Base-by-base conservation (phyloP, 2,888 invertebrate genomes). In the Drosophila fulvimacula region DNA sequence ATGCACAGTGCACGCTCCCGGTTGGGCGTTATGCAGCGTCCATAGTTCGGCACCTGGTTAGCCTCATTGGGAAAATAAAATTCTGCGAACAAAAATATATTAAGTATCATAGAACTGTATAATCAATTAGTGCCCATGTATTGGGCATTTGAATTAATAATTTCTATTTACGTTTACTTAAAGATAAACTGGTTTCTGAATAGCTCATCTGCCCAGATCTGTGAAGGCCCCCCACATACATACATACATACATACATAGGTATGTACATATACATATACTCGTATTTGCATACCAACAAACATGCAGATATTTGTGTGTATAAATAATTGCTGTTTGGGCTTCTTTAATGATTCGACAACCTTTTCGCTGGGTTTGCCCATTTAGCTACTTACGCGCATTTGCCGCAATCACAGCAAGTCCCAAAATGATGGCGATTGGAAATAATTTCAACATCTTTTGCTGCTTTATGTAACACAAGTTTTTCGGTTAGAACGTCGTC, bases 21-120 rank as follows among this genome's bases (percentile, higher is more conserved):
- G 55, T 91, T 91, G 2, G 92, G 92, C 30, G 92, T 92, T n/a
- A 90, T 74, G 69, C 92, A 92, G 34, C 90, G 88, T 21, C 91
- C 92, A 69, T 88, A 92, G 70, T 91, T 92, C 5, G 87, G 81
- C 15, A 91, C 79, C 60, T 78, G 67, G 21, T 66, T 61, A 0
- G 82, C 85, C 74, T 91, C 91, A 61, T 91, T 89, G 51, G 91
- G 91, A 63, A 91, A 91, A 63, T 81, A 81, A 32, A 90, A 74
- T 63, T 89, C 86, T 87, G 66, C 13, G 59, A 11, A 53, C 13
- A 66, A 36, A 39, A 27, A n/a, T 11, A 24, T 21, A 51, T 53
- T 3, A 15, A 39, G 17, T 61, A 39, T 55, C 15, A 52, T 34
- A 51, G 38, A 52, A 32, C 41, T 41, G 5, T 48, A 38, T 67